A percentile compares a stretch with the other conserved stretches of the same genome.
Conservation (phyloP, 2,888 invertebrate species). For the Unio delphinus region DNA sequence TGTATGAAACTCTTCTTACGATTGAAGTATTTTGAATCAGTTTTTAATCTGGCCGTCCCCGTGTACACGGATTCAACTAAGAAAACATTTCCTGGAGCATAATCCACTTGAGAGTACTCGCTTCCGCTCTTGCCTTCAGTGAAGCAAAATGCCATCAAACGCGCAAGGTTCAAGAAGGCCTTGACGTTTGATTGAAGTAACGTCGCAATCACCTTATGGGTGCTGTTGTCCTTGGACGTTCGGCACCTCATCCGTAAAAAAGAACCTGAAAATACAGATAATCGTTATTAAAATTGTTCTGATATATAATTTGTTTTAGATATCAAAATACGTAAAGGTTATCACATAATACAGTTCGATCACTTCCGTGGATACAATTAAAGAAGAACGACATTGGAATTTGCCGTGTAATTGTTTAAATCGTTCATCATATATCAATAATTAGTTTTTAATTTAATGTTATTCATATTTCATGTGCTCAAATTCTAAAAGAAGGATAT, state of each 20-base stretch:
- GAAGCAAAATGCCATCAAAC: conserved; percentile 44
- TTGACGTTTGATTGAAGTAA: conserved; percentile 40
- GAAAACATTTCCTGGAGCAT: conserved; percentile 56
- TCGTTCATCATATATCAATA: no score
- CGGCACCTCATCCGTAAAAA: conserved; percentile 54
- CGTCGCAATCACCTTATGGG: conserved; percentile 42
- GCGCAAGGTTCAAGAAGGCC: conserved; percentile 55
- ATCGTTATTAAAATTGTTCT: background rate
- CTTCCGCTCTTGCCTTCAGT: conserved; percentile 24
- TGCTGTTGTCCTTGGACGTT: conserved; percentile 54
- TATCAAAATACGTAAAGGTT: no score
- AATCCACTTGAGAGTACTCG: conserved; percentile 46
- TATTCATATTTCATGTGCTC: no score
- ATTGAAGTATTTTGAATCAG: conserved; percentile 27
- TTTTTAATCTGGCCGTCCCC: conserved; percentile 36
- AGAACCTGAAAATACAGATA: conserved; percentile 37
- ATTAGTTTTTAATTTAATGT: no score
- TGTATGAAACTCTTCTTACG: conserved; percentile 30
- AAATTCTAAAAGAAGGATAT: no score
- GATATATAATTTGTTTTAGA: no score
- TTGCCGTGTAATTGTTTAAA: no score
- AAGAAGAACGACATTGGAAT: no score
- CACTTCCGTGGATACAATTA: no score
- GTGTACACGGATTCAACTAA: conserved; percentile 41
- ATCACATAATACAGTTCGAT: no score